A percentile compares a stretch with the other conserved stretches of the same genome.
phyloP scores from a whole-genome alignment of 2,113 vertebrate genomes.

The Hyla sarda region DNA sequence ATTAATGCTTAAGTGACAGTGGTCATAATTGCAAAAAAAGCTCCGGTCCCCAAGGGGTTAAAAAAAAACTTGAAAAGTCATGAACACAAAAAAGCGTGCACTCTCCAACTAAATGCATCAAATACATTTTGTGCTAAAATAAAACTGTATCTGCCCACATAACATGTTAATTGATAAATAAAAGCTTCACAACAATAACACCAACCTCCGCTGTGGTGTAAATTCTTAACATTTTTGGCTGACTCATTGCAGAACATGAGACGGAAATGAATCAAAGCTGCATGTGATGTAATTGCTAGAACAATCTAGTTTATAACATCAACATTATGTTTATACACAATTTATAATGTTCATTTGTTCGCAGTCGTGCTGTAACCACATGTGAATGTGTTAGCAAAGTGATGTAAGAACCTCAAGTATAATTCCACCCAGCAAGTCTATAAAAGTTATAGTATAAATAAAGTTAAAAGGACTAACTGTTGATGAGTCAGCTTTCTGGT shows the following conservation, averaged over 20 bases:
- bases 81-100: not conserved
- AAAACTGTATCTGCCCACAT: not conserved
- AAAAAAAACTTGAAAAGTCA: no score
- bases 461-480: no score
- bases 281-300: not conserved
- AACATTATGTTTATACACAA: not conserved
- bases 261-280: not conserved
- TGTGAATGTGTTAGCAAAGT: not conserved
- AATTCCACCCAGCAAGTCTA: not conserved
- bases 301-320: not conserved
- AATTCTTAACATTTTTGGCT: not conserved
- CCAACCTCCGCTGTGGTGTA: not conserved
- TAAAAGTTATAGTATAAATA: no score
- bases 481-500: no score
- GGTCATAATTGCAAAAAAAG: no score
- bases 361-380: not conserved
- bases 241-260: not conserved
- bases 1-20: no score
- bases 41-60: no score
- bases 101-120: slow-evolving; percentile 12
- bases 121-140: not conserved
- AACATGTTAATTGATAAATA: not conserved
- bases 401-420: not conserved
- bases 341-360: not conserved
- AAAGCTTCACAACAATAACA: not conserved